These are phyloP conservation scores for Platygyra sinensis DNA, from an alignment of 64 coral and sea anemone genomes.

Conservation along the genomic window DNA sequence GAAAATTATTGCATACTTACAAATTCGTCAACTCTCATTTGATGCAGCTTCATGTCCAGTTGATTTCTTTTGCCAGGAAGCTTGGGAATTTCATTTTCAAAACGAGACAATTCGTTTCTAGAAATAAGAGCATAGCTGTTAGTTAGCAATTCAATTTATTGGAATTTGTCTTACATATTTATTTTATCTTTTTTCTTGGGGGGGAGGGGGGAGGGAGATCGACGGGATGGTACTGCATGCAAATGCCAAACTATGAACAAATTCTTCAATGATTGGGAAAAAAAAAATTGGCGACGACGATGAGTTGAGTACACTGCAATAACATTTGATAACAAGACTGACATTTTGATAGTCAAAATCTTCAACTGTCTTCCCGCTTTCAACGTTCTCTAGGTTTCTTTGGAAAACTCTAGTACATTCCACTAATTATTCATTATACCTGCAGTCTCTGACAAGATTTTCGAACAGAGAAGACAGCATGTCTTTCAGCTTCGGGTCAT, in stretches of 20 bases:
- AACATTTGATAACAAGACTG: too few species aligned
- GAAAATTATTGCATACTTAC: background rate
- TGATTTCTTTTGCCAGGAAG: conserved; percentile 54
- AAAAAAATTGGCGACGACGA: too few species aligned
- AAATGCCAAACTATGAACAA: too few species aligned
- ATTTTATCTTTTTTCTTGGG: too few species aligned
- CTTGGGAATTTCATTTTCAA: conserved; percentile 57
- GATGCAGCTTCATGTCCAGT: conserved; percentile 30
- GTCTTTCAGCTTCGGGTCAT: conserved; percentile 22
- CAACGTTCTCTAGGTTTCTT: background rate
- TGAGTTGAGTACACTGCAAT: too few species aligned
- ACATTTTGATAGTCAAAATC: too few species aligned
- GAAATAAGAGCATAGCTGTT: background rate
- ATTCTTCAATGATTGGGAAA: too few species aligned
- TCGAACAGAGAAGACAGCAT: conserved; percentile 42
- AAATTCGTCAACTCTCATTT: conserved; percentile 56
- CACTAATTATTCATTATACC: background rate
- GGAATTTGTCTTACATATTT: too few species aligned
- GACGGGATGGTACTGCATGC: too few species aligned
- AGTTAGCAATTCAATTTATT: too few species aligned
- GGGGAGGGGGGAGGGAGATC: too few species aligned
- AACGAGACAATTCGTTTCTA: conserved; percentile 45
- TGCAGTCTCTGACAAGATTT: conserved; percentile 18
- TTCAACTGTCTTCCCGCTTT: too few species aligned
- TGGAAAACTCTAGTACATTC: background rate